Evolutionary conservation across 2,113 vertebrate genomes (phyloP).

Genomic region (Ictidomys tridecemlineatus): DNA sequence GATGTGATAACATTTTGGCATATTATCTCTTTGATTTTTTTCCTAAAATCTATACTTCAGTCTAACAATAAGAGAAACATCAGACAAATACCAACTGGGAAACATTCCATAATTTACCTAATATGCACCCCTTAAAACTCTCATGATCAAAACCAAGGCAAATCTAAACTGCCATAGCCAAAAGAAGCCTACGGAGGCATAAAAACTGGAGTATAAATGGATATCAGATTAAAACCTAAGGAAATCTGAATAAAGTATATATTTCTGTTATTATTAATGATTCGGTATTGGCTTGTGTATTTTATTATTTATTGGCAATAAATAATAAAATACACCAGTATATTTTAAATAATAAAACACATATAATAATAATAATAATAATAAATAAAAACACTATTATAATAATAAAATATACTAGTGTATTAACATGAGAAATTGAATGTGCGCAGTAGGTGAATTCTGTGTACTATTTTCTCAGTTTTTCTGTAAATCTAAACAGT

Average conservation of each 20-base stretch:
- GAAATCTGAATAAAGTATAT: not conserved
- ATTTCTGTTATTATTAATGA: not conserved
- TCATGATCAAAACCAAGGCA: not conserved
- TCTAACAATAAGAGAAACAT: not conserved
- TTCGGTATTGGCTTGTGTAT: not conserved
- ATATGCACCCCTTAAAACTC: not conserved
- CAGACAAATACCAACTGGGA: not conserved
- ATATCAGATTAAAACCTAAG: not conserved
- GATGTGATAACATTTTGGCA: not conserved
- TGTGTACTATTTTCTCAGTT: not conserved
- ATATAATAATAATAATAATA: no score
- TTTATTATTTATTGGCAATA: not conserved
- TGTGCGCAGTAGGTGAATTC: not conserved
- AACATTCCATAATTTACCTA: not conserved
- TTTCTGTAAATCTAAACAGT: not conserved
- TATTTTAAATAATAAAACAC: no score
- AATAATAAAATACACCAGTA: no score
- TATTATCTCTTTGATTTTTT: not conserved
- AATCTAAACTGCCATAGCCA: not conserved
- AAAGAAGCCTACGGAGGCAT: not conserved
- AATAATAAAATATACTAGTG: no score
- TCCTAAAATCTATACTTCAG: not conserved
- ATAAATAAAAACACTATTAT: no score
- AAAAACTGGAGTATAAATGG: not conserved
- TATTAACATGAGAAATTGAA: not conserved